Evolutionary conservation across 2,888 invertebrate genomes (phyloP).

Genomic region (Neocrepidodera transversa): DNA sequence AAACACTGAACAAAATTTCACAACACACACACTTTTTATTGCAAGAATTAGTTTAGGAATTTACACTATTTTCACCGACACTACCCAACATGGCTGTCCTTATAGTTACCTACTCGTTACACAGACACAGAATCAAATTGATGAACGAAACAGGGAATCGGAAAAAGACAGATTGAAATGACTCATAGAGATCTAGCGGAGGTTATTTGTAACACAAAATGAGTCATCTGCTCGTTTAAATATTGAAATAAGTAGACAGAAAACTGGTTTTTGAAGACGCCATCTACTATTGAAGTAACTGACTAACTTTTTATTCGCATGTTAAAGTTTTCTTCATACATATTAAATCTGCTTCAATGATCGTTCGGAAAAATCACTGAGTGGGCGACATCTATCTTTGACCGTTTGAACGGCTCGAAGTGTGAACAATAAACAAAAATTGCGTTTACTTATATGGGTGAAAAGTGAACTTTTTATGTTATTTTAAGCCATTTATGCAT

Average conservation of each 20-base stretch:
- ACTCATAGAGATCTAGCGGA: constrained; percentile 20
- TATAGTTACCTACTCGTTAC: constrained; percentile 22
- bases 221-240: background rate
- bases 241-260: background rate
- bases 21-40: constrained; percentile 39
- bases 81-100: constrained; percentile 55
- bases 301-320: no score
- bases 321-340: no score
- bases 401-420: no score
- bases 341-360: no score
- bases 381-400: no score
- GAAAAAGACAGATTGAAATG: background rate
- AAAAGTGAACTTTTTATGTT: no score
- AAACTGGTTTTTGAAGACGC: no score
- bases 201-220: background rate
- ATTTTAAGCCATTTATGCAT: no score
- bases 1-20: constrained; percentile 44
- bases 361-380: no score
- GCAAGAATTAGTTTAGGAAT: constrained; percentile 41
- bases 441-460: no score
- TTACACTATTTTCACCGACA: constrained; percentile 50
- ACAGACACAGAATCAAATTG: constrained; percentile 21
- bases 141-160: constrained; percentile 23
- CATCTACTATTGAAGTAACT: no score
- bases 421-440: no score